These are phyloP conservation scores for Drosophila buzzatii DNA, from an alignment of 2,888 invertebrate species.

Conservation along the genomic window DNA sequence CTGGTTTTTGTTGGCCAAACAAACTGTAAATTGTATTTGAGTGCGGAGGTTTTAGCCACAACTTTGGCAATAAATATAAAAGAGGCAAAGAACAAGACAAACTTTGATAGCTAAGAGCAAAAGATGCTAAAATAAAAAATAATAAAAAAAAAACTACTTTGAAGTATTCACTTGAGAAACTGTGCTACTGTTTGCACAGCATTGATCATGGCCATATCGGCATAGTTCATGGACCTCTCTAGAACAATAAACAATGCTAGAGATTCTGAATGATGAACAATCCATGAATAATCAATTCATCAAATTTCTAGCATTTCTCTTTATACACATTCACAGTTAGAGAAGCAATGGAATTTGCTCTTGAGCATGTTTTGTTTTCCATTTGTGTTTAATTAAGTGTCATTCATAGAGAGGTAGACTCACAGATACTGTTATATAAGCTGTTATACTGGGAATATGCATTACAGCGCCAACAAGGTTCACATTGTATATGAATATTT, in stretches of 20 bases:
- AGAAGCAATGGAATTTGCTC: slow-evolving; percentile 13
- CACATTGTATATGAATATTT: neutral
- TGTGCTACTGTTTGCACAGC: slow-evolving; percentile 33
- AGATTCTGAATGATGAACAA: slow-evolving; percentile 28
- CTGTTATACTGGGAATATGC: slow-evolving; percentile 11
- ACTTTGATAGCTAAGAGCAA: slow-evolving; percentile 9
- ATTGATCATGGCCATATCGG: slow-evolving; percentile 10
- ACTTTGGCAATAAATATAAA: slow-evolving; percentile 6
- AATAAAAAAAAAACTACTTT: slow-evolving; percentile 25
- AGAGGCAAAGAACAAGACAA: neutral
- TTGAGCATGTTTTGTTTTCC: neutral
- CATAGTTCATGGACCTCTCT: slow-evolving; percentile 36
- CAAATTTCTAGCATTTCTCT: slow-evolving; percentile 1
- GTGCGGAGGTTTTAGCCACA: slow-evolving; percentile 19
- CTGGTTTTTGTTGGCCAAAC: neutral
- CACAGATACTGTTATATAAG: neutral
- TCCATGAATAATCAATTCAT: slow-evolving; percentile 23
- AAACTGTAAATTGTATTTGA: slow-evolving; percentile 1
- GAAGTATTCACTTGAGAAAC: slow-evolving; percentile 31
- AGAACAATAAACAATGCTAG: slow-evolving; percentile 27
- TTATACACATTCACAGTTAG: neutral
- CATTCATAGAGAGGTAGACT: neutral
- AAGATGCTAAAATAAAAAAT: slow-evolving; percentile 19
- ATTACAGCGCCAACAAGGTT: neutral
- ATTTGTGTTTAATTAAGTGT: neutral